phyloP scores from a whole-genome alignment of 1,140 invertebrate genomes.

The Lepidostoma basale region DNA sequence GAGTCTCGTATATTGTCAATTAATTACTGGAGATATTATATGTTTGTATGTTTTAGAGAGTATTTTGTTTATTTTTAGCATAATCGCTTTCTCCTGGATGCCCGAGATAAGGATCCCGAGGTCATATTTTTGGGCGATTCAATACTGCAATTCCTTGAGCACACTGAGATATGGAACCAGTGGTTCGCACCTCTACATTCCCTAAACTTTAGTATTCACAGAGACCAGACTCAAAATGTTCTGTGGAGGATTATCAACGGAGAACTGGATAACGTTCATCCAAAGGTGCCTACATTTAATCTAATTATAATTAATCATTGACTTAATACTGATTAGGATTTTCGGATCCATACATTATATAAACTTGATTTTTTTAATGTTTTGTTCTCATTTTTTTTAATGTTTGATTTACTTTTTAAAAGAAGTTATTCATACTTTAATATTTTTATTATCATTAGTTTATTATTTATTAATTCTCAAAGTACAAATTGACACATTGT shows the following conservation, averaged over 20 bases:
- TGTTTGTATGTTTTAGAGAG: neutral
- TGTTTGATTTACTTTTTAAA: no score
- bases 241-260: slow-evolving; percentile 89
- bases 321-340: no score
- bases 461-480: no score
- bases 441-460: no score
- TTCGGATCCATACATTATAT: no score
- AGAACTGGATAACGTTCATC: slow-evolving; percentile 84
- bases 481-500: no score
- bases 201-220: slow-evolving; percentile 89
- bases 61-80: slow-evolving; percentile 67
- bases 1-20: slow-evolving; percentile 26
- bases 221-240: slow-evolving; percentile 85
- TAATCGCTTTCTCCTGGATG: slow-evolving; percentile 78
- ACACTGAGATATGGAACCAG: slow-evolving; percentile 83
- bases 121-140: slow-evolving; percentile 92
- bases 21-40: neutral
- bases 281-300: slow-evolving; percentile 73
- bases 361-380: no score
- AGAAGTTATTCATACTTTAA: no score
- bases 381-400: no score
- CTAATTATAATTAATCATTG: no score
- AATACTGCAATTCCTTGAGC: slow-evolving; percentile 76
- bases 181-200: slow-evolving; percentile 87
- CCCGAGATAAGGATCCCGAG: slow-evolving; percentile 85